These are phyloP conservation scores for Gorsachius magnificus DNA, from an alignment of 2,797 vertebrate genomes.

Conservation along the genomic window DNA sequence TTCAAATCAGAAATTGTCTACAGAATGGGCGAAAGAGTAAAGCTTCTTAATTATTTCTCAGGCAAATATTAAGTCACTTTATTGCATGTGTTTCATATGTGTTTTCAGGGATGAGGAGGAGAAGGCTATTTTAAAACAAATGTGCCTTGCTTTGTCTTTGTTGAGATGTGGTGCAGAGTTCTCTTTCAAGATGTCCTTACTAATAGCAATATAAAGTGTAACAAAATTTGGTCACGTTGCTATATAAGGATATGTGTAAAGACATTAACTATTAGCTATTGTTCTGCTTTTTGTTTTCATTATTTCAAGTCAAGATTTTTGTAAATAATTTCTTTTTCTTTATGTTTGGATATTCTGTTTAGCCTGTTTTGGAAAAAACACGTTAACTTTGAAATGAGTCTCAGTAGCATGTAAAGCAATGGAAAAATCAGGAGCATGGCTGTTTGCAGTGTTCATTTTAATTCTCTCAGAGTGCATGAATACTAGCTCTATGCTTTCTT, in stretches of 20 bases:
- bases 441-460: background rate
- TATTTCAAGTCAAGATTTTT: background rate
- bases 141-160: background rate
- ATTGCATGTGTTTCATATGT: background rate
- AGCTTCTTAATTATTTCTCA: background rate
- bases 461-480: background rate
- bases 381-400: background rate
- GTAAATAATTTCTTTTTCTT: background rate
- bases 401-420: background rate
- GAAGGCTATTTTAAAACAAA: background rate
- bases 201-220: background rate
- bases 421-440: background rate
- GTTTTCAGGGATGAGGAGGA: background rate
- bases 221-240: background rate
- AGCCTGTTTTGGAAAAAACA: constrained; percentile 21
- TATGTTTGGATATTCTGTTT: background rate
- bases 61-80: background rate
- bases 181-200: background rate
- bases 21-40: background rate
- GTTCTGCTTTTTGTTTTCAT: constrained; percentile 30
- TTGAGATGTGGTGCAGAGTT: background rate
- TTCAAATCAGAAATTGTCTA: background rate
- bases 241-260: background rate
- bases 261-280: constrained; percentile 1
- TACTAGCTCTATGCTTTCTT: constrained; percentile 12